These are phyloP conservation scores for Rhinoptilus africanus DNA, from an alignment of 2,113 vertebrate species.

Conservation along the genomic window DNA sequence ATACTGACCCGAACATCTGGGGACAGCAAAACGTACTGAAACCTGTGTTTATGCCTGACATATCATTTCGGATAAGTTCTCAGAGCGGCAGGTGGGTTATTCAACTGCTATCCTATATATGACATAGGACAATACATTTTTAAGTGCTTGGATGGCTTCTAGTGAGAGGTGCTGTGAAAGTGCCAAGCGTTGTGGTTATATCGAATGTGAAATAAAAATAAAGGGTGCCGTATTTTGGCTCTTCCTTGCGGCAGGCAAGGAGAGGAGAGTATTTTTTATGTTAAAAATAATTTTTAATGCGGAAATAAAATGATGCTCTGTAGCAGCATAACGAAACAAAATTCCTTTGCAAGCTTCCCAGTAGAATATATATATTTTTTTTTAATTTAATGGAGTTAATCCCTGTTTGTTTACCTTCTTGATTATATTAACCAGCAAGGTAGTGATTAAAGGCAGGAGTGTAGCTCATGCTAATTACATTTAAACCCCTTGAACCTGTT, in stretches of 20 bases:
- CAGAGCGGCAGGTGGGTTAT: background rate
- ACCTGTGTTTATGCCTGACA: background rate
- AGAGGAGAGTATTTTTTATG: background rate
- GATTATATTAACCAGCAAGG: constrained; percentile 22
- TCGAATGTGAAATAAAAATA: background rate
- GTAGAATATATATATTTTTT: background rate
- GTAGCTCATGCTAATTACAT: background rate
- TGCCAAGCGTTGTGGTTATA: background rate
- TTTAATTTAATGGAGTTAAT: constrained; percentile 30
- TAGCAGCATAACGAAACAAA: constrained; percentile 11
- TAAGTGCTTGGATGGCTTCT: background rate
- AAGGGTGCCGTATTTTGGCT: background rate
- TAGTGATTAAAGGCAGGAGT: constrained; percentile 42
- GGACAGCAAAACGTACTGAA: background rate
- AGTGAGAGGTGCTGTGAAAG: background rate
- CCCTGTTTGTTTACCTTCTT: background rate
- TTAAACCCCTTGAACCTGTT: background rate
- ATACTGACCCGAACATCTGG: accelerated
- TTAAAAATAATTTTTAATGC: background rate
- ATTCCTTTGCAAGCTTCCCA: background rate
- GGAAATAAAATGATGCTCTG: background rate
- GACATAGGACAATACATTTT: background rate
- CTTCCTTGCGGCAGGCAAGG: background rate
- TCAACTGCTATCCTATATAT: background rate
- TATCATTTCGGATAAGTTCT: background rate